A percentile compares a stretch with the other conserved stretches of the same genome.
Evolutionary conservation across 2,113 vertebrate species (phyloP).

Genomic region (Pristiophorus japonicus): DNA sequence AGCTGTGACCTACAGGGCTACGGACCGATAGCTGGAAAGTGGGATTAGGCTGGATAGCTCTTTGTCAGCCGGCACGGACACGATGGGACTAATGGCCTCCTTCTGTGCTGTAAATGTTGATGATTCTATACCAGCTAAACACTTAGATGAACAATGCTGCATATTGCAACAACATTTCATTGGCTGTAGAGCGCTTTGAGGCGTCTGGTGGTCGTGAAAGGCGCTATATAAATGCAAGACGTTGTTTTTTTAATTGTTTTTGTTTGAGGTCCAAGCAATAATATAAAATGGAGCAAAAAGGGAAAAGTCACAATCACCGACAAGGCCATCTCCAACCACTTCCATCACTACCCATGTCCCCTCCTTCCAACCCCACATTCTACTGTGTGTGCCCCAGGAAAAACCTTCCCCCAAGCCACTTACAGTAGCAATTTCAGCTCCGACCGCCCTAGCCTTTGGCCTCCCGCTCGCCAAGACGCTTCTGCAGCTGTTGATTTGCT

Average conservation of each 20-base stretch:
- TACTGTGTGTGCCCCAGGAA: not conserved
- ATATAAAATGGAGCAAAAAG: not conserved
- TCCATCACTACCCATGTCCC: not conserved
- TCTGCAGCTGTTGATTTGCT: not conserved
- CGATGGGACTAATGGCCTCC: too few relatives aligned
- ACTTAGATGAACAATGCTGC: not conserved
- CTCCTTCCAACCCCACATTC: not conserved
- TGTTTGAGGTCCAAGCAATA: not conserved
- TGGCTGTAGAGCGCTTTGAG: too few relatives aligned
- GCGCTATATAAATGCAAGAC: too few relatives aligned
- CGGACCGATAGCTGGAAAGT: too few relatives aligned
- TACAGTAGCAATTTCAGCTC: too few relatives aligned
- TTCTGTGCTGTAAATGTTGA: too few relatives aligned
- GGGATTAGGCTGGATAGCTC: too few relatives aligned
- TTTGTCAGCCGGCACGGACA: too few relatives aligned
- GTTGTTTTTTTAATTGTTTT: too few relatives aligned
- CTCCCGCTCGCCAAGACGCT: not conserved
- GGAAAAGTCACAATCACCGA: not conserved
- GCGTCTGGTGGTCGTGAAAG: too few relatives aligned
- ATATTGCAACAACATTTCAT: too few relatives aligned
- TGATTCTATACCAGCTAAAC: not conserved
- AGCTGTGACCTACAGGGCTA: too few relatives aligned
- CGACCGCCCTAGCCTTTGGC: not conserved
- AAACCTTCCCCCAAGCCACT: not conserved
- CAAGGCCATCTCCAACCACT: not conserved